These are phyloP conservation scores for Calonectris borealis DNA, from an alignment of 2,113 vertebrate species.

Conservation along the genomic window DNA sequence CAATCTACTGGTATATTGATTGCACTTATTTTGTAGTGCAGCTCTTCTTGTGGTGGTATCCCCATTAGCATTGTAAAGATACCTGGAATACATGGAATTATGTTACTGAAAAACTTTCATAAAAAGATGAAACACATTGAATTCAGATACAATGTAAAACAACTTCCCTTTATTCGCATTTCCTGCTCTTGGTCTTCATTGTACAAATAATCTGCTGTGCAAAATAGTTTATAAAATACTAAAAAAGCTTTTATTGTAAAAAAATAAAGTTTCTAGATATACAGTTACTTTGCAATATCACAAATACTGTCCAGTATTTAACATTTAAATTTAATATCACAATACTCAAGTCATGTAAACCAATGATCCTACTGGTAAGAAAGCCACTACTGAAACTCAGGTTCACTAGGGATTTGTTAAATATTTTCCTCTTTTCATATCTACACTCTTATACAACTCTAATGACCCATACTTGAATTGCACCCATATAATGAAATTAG, in stretches of 20 bases:
- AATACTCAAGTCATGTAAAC: conserved; percentile 32
- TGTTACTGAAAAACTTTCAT: neutral
- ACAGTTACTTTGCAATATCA: conserved; percentile 33
- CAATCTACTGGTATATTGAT: neutral
- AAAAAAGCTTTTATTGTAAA: conserved; percentile 51
- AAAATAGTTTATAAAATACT: conserved; percentile 72
- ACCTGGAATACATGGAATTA: neutral
- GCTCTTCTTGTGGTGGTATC: neutral
- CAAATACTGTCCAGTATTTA: conserved; percentile 8
- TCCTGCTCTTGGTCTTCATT: neutral
- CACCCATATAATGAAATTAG: neutral
- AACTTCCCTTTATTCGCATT: conserved; percentile 58
- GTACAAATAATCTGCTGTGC: conserved; percentile 67
- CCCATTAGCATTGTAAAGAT: neutral
- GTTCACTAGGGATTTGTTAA: neutral
- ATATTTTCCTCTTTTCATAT: neutral
- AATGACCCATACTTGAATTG: neutral
- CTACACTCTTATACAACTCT: neutral
- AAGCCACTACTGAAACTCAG: conserved; percentile 24
- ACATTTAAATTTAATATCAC: neutral
- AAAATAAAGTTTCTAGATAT: conserved; percentile 66
- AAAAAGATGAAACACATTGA: neutral
- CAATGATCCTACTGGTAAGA: neutral
- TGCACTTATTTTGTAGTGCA: neutral
- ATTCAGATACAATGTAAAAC: neutral